Evolutionary conservation across 1,140 invertebrate species (phyloP), one percentile per base, ranked within the genome.

Genomic region (Leptonema lineaticorne): DNA sequence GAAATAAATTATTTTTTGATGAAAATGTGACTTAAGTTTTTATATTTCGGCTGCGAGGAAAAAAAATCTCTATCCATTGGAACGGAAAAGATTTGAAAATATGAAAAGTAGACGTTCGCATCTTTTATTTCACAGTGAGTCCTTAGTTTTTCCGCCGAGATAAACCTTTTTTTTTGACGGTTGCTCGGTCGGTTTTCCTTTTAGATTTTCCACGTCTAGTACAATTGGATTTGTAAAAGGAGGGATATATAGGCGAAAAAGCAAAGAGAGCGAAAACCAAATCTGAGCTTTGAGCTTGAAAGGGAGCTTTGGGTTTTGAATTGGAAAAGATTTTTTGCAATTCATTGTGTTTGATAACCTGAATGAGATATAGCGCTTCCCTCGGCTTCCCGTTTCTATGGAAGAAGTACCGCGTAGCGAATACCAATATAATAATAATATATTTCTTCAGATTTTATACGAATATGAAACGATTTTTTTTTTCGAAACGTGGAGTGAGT

Each of bases 281-380:
- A 70, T 73, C 68, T 70, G 60, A 66, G 65, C 30, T 56, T 63
- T 63, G 60, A 53, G 18, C 50, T 24, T 24, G 18, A 63, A 58
- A 69, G 64, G 58, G 60, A 57, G 59, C 53, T 67, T 60, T 68
- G 41, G 62, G 29, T 41, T 56, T 48, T 63, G 68, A 69, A 73
- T 70, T 66, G 66, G 68, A 66, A 70, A 70, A 70, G 68, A 69
- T 73, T 73, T 73, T 73, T 73, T 73, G 71, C 71, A 73, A 73
- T 56, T 73, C 71, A 73, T 73, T 73, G 71, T 73, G 71, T 68
- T 73, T 73, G 71, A 73, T 73, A 73, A 73, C 71, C 66, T 66
- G 71, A 73, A 70, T 73, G 71, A 73, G 71, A 73, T 68, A 73
- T 73, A 29, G 67, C 67, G 33, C 30, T 67, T 45, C 33, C 53